Base-by-base conservation (phyloP, 2,797 vertebrate genomes). In the Platyrinchus mystaceus region DNA sequence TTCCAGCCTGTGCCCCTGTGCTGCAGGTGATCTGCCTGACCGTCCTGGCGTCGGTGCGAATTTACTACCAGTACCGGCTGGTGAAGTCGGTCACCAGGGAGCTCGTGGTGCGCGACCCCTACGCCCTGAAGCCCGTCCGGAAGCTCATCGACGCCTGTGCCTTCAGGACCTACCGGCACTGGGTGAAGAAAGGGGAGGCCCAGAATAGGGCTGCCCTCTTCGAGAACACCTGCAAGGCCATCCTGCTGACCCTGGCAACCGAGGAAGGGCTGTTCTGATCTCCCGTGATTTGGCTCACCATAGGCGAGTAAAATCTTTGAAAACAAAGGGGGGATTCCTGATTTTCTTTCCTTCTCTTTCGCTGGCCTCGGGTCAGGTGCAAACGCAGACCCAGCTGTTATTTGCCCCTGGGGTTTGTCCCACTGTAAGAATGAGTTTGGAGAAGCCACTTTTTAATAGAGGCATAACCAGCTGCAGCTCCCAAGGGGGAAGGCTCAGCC, bases 201-300 rank as follows among this genome's bases (percentile, higher is more conserved):
- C 99, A 99, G 98, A 99, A 99, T 98, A 98, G 99, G 94, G 99
- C 99, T 0, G 99, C 99, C 24, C 98, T 99, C 86, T 99, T 99
- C 5, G 99, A 99, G 98, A 99, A 99, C 98, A 99, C 98, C 28
- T 98, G 99, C 68, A 99, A 99, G 94, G 98, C 98, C 22, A 97
- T 99, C 92, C 97, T 99, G 95, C 97, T 99, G 74, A 99, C 99
- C 8, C 89, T 99, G 47, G 96, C 96, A 0, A 94, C 98, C 0
- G 99, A 99, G 85, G 97, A 97, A 1, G 98, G 97, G 78, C 78
- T 97, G 3, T 96, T 96, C 17, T 98, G 96, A 97, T 15, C 4
- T 0, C n/a, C 3, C 2, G 8, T 8, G 81, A 16, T 43, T 49
- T 49, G 58, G 47, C 76, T 93, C 87, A 22, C 62, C 27, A 36